These are phyloP conservation scores for Falco punctatus DNA, from an alignment of 2,113 vertebrate species.

Conservation along the genomic window DNA sequence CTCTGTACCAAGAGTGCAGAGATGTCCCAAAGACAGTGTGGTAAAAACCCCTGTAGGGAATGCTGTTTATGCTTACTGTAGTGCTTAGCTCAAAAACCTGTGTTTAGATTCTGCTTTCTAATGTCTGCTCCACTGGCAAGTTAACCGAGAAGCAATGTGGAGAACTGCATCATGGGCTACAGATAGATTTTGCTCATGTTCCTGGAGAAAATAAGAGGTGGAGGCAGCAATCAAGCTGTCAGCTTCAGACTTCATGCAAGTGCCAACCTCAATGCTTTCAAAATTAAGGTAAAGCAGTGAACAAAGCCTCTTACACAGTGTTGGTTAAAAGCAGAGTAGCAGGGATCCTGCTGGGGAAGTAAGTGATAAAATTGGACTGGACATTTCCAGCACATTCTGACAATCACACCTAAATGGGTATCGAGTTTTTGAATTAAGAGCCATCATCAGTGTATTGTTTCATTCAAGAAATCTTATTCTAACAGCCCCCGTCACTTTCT, in stretches of 20 bases:
- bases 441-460: background rate
- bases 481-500: background rate
- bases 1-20: background rate
- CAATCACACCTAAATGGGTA: background rate
- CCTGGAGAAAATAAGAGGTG: background rate
- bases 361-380: background rate
- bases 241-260: background rate
- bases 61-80: background rate
- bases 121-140: background rate
- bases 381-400: background rate
- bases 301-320: background rate
- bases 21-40: background rate
- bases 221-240: background rate
- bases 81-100: background rate
- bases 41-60: background rate
- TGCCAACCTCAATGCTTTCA: background rate
- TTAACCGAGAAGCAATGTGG: background rate
- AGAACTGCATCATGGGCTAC: background rate
- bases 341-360: background rate
- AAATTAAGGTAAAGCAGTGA: background rate
- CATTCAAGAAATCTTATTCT: background rate
- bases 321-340: background rate
- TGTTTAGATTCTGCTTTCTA: background rate
- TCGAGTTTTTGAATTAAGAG: background rate
- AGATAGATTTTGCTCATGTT: background rate